Evolutionary conservation across 2,113 vertebrate species (phyloP), one percentile per base, ranked within the genome.

Genomic region (Aix galericulata): DNA sequence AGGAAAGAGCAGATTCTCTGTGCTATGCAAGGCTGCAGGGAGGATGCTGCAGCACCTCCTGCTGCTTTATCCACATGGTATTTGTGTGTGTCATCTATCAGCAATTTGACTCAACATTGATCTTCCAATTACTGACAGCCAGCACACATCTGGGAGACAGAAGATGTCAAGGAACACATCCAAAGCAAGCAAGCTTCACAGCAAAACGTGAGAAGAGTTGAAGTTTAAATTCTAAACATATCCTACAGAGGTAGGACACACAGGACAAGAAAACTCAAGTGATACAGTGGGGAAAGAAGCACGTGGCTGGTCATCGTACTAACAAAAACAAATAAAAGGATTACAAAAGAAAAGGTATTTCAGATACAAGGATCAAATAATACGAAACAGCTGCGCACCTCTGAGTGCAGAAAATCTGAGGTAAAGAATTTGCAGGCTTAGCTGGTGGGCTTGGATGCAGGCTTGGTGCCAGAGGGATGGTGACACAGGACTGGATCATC

Each of bases 91-190:
- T 71, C 2, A 31, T 21, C 80, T 52, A 11, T 67, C 52, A 26
- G 42, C 3, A 9, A 9, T 4, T 5, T 74, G 20, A 17, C 36
- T 34, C n/a, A 23, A 34, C 40, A 2, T 9, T 0, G 0, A 2
- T 17, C 40, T 42, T 4, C 78, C 40, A 1, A 14, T 53, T 9
- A 12, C 34, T 3, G 42, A 5, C 29, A 44, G 66, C 50, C 68
- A 44, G 67, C 46, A 13, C 1, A 1, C 15, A 40, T 56, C 31
- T 36, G 63, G 68, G 38, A 69, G 55, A 31, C 32, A 16, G 36
- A 38, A 38, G 79, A 32, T 4, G 52, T 36, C 26, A 13, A 31
- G 66, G 34, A 34, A 27, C 14, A 18, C 11, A 9, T 9, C 44
- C 38, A 0, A 3, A 29, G 13, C 9, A 10, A 3, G 3, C 23